Evolutionary conservation across 2,113 vertebrate species (phyloP).

Genomic region (Bufo gargarizans): DNA sequence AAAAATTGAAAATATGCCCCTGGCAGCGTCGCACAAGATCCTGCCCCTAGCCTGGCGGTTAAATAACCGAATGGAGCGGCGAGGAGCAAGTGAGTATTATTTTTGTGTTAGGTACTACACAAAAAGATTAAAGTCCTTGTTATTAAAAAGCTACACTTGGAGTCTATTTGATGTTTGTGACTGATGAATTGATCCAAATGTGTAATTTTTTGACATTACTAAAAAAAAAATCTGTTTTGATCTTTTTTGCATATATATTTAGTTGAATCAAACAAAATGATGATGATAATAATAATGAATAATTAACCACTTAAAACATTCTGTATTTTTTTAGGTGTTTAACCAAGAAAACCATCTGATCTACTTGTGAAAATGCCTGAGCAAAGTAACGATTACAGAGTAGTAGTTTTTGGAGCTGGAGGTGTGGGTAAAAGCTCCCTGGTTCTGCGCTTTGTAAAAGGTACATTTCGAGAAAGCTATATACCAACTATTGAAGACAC

Average conservation of each 20-base stretch:
- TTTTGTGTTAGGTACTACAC: no score
- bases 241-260: background rate
- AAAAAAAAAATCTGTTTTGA: background rate
- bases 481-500: slow-evolving; percentile 84
- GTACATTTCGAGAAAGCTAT: slow-evolving; percentile 83
- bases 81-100: no score
- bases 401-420: slow-evolving; percentile 82
- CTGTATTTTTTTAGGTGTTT: slow-evolving; percentile 61
- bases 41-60: no score
- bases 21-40: no score
- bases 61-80: no score
- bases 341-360: slow-evolving; percentile 37
- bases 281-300: background rate
- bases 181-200: background rate
- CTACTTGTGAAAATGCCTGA: slow-evolving; percentile 75
- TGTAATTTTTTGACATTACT: background rate
- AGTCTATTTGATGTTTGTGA: no score
- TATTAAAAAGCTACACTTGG: no score
- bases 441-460: slow-evolving; percentile 81
- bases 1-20: no score
- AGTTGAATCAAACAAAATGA: no score
- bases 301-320: background rate
- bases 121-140: no score
- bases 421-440: slow-evolving; percentile 83
- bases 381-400: slow-evolving; percentile 83